These are phyloP conservation scores for Bombus turneri DNA, from an alignment of 1,140 invertebrate species.

Conservation along the genomic window DNA sequence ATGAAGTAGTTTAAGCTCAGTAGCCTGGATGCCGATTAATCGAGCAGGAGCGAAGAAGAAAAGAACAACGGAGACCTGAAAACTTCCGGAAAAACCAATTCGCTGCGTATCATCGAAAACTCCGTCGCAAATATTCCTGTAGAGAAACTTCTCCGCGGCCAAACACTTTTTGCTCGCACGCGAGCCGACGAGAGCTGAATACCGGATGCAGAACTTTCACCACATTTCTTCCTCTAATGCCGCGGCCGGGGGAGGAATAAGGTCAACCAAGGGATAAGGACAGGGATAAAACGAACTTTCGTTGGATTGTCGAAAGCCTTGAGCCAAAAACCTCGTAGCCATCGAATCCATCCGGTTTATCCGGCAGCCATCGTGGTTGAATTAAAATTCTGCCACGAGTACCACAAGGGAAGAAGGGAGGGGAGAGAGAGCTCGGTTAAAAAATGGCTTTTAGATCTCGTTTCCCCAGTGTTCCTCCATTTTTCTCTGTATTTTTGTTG, in stretches of 20 bases:
- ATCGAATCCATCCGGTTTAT: slow-evolving; percentile 48
- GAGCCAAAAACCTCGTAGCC: slow-evolving; percentile 61
- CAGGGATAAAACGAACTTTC: slow-evolving; percentile 53
- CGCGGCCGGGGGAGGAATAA: slow-evolving; percentile 42
- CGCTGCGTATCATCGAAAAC: slow-evolving; percentile 16
- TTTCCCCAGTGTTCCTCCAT: background rate
- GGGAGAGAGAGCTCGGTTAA: background rate
- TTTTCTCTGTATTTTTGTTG: slow-evolving; percentile 1
- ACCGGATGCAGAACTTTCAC: slow-evolving; percentile 62
- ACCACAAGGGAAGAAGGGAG: background rate
- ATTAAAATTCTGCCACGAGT: slow-evolving; percentile 43
- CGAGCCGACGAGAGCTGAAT: slow-evolving; percentile 44
- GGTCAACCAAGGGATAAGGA: slow-evolving; percentile 45
- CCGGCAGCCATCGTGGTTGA: slow-evolving; percentile 41
- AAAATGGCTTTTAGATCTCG: slow-evolving; percentile 38
- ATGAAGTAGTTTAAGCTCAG: background rate
- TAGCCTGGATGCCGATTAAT: slow-evolving; percentile 3
- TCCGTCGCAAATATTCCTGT: slow-evolving; percentile 26
- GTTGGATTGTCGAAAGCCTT: slow-evolving; percentile 61
- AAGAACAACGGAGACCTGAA: background rate
- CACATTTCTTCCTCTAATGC: slow-evolving; percentile 63
- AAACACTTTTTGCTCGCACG: slow-evolving; percentile 43
- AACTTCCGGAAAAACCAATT: slow-evolving; percentile 41
- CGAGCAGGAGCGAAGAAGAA: background rate
- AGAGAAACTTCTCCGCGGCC: slow-evolving; percentile 35